Evolutionary conservation across 2,113 vertebrate genomes (phyloP), one percentile per base, ranked within the genome.

Genomic region (Propithecus coquereli): DNA sequence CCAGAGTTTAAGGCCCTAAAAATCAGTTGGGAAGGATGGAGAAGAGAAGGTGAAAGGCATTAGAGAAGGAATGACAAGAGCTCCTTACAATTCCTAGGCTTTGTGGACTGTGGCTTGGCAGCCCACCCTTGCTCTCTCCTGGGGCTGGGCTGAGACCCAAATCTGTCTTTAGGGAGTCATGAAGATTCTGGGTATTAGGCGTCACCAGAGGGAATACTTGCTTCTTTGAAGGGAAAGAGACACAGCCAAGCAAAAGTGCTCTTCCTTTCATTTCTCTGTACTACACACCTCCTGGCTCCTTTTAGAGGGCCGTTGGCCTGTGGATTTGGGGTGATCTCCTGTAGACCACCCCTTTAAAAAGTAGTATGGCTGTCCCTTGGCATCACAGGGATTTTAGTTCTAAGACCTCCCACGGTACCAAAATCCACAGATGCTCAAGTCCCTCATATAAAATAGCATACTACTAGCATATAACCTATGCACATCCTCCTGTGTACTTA

Each of bases 1-100:
- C 99, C 99, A 66, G 99, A 99, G 85, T 99, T 99, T 94, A 99
- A 99, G 96, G 99, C 99, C 98, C 99, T 99, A 91, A 93, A 98
- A 98, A 86, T 82, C 68, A 98, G 94, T 85, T 61, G 90, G 76
- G 54, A 98, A 93, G 91, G 80, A 87, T 59, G 50, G 14, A 96
- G 93, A 91, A 98, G 63, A 86, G 22, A 82, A 59, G 37, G 63
- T 50, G 25, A 43, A 70, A 86, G 52, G 52, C 14, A 4, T 96
- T 30, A 97, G 84, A 80, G 5, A 85, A 52, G 37, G 34, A 71
- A 76, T 2, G 27, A 25, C n/a, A 73, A 80, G 87, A 85, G 59
- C 6, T 13, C 71, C 37, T 32, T 1, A 30, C 5, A 40, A 52
- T 22, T 73, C 40, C 77, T n/a, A 9, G 37, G 74, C 47, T 93